Evolutionary conservation across 2,888 invertebrate species (phyloP).

Genomic region (Mesochorus sp.): DNA sequence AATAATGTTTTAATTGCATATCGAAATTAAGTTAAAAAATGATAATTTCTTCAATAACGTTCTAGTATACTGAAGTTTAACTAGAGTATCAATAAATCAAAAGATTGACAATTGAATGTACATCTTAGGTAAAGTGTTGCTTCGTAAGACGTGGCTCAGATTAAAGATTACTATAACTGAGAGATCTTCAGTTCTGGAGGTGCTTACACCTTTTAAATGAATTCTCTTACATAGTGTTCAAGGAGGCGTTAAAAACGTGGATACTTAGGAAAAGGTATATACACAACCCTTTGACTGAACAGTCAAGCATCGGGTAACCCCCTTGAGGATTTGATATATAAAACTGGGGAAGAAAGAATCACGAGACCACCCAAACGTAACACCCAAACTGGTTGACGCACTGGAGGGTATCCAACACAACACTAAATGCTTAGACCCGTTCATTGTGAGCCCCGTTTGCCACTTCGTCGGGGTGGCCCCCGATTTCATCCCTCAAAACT

Average conservation of each 20-base stretch:
- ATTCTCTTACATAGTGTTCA: slow-evolving; percentile 30
- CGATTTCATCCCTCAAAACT: slow-evolving; percentile 51
- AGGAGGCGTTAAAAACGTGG: slow-evolving; percentile 36
- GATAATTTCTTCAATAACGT: not conserved
- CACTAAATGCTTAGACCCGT: slow-evolving; percentile 24
- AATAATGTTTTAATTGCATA: no score
- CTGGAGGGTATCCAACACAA: slow-evolving; percentile 69
- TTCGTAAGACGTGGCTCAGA: not conserved
- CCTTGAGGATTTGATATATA: slow-evolving; percentile 40
- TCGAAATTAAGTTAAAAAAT: no score
- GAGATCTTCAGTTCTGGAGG: not conserved
- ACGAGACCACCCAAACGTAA: slow-evolving; percentile 70
- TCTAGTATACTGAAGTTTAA: not conserved
- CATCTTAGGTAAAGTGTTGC: not conserved
- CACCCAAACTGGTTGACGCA: slow-evolving; percentile 75
- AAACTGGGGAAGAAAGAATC: slow-evolving; percentile 47
- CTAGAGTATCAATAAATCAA: slow-evolving; percentile 6
- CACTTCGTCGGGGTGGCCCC: slow-evolving; percentile 49
- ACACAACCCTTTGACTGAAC: slow-evolving; percentile 52
- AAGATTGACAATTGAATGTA: not conserved
- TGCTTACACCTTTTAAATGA: slow-evolving; percentile 23
- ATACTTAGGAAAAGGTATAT: slow-evolving; percentile 18
- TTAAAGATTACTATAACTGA: not conserved
- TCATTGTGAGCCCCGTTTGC: slow-evolving; percentile 65
- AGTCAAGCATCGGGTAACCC: slow-evolving; percentile 45